phyloP scores from a whole-genome alignment of 2,888 invertebrate genomes.

The Pemphredon lugubris region DNA sequence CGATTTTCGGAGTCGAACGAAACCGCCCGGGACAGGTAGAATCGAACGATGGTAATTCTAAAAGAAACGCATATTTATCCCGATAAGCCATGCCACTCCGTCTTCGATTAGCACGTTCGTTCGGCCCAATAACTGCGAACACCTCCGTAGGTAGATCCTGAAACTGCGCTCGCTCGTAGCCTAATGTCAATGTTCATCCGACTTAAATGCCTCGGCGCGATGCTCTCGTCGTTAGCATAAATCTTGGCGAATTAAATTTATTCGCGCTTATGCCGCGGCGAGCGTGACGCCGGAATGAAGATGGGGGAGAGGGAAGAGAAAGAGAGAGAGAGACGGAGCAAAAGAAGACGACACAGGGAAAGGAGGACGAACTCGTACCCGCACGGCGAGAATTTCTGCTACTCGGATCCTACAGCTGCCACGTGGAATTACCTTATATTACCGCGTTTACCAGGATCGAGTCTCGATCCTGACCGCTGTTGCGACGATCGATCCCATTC shows the following conservation, averaged over 20 bases:
- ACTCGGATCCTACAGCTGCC: slow-evolving; percentile 26
- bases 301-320: slow-evolving; percentile 6
- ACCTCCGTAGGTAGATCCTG: slow-evolving; percentile 26
- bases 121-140: too few relatives aligned
- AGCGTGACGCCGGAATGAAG: slow-evolving; percentile 21
- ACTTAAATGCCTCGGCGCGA: slow-evolving; percentile 41
- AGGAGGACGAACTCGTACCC: slow-evolving; percentile 49
- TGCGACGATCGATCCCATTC: too few relatives aligned
- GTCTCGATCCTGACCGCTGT: too few relatives aligned
- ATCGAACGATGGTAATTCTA: too few relatives aligned
- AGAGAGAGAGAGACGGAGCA: not conserved
- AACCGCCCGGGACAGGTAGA: too few relatives aligned
- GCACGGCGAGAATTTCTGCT: slow-evolving; percentile 57
- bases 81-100: too few relatives aligned
- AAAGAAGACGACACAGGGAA: slow-evolving; percentile 28
- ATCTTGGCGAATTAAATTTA: slow-evolving; percentile 52
- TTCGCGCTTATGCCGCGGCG: slow-evolving; percentile 31
- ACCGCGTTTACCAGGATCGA: not conserved
- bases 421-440: slow-evolving; percentile 28
- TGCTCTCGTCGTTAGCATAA: slow-evolving; percentile 42
- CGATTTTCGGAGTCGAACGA: too few relatives aligned
- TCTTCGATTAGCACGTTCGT: too few relatives aligned
- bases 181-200: slow-evolving; percentile 49
- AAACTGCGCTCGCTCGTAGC: slow-evolving; percentile 29
- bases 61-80: too few relatives aligned